Base-by-base conservation (phyloP, 2,888 invertebrate species). In the Esperia sulphurella region DNA sequence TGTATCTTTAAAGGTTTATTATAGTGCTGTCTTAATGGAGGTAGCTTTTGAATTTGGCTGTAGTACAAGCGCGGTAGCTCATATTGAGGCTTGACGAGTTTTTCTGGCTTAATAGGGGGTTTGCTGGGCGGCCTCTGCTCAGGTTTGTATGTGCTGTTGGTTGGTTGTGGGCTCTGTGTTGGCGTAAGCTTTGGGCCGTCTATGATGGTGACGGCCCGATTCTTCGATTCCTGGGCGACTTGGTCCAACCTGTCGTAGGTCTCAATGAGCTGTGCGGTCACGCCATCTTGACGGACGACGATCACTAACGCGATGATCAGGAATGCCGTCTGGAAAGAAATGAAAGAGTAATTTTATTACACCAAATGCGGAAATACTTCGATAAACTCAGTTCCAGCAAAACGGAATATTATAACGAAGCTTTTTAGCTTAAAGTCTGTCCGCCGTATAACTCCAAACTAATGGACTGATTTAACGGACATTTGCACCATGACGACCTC, bases 241-340 rank as follows among this genome's bases (percentile, higher is more conserved):
- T 79, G 85, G 66, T 90, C 88, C 54, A 66, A 57, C 58, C 41
- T 43, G 48, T 49, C 50, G 55, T 53, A 58, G 57, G 72, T 79
- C 70, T 77, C 66, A 52, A 41, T 33, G 10, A 49, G 33, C 46
- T 75, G 68, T 61, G 75, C 75, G 65, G 73, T 73, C 64, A 75
- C 82, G 68, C 75, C 79, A 73, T 67, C 75, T 75, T 76, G 70
- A 71, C 72, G 76, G 78, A 86, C 78, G 80, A 76, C 79, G 79
- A 87, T 81, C 80, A 79, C 82, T 79, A 87, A 76, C 73, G 79
- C 76, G 69, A 79, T 71, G 79, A 88, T 80, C 83, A 88, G 79
- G 78, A 86, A 80, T 83, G 83, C 73, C 79, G 83, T 81, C 89
- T 88, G 85, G 41, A 79, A 76, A 57, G 13, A 53, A 63, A 65